Base-by-base conservation (phyloP, 2,888 invertebrate genomes). In the Heliconius erato region DNA sequence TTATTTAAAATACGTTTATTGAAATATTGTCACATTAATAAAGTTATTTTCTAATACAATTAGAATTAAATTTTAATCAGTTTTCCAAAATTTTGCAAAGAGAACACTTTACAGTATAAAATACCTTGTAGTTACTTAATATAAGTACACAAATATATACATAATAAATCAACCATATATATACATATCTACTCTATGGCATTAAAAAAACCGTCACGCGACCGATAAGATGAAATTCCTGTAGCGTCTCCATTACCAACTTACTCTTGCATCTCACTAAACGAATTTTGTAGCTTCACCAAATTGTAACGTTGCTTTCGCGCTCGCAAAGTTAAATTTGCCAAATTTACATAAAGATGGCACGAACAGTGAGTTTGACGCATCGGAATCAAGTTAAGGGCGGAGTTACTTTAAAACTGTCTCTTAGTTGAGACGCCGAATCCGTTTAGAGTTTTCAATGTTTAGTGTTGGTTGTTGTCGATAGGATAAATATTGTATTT, bases 401-500 rank as follows among this genome's bases (percentile, higher is more conserved):
- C 88, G 91, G 92, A 88, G 88, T 86, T 93, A 95, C 94, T 95
- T 95, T 95, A 94, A 94, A 95, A 96, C 94, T 96, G 95, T 94
- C 95, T 93, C 94, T 94, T 92, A 94, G 94, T 94, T 93, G 93
- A 94, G 93, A 95, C 91, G 93, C 92, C 94, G 94, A 94, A 95
- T 94, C 93, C 93, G 94, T 94, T 95, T 95, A 94, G 90, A 94
- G 92, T 94, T 95, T 94, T 92, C 88, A 91, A 85, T 83, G 71
- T 74, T 72, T 87, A 87, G 85, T 78, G 86, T 77, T 81, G 84
- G n/a, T 23, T 26, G 19, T 59, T 84, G 79, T 82, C 85, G 85
- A 84, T 49, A 63, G 1, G 3, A 28, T 32, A 16, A 26, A 7
- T 16, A 40, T 19, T 1, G 1, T 3, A 3, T 1, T n/a, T 63